These are phyloP conservation scores for Corythornis cristatus DNA, from an alignment of 2,113 vertebrate genomes.

Conservation along the genomic window DNA sequence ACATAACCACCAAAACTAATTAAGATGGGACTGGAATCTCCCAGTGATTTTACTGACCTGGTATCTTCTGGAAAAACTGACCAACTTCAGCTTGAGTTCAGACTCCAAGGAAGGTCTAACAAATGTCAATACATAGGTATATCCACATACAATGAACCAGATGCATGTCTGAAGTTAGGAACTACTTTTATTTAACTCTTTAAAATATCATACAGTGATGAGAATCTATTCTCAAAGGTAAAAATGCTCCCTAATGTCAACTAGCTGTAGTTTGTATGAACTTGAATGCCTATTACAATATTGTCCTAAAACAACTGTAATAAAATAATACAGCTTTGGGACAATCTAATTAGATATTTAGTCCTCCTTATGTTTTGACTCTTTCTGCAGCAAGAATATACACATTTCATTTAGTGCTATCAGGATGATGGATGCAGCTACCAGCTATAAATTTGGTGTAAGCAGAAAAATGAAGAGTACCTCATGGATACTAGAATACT, in stretches of 20 bases:
- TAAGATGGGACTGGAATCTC: neutral
- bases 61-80: neutral
- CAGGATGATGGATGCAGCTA: neutral
- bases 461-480: neutral
- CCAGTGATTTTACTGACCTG: neutral
- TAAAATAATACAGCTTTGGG: neutral
- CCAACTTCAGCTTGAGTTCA: neutral
- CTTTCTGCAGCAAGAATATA: neutral
- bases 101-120: neutral
- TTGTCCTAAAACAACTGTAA: neutral
- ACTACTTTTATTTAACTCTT: neutral
- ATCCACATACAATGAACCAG: fast-evolving
- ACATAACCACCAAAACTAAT: neutral
- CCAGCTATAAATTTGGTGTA: neutral
- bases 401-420: neutral
- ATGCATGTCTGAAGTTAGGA: neutral
- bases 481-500: neutral
- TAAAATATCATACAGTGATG: neutral
- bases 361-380: neutral
- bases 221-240: neutral
- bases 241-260: neutral
- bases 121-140: neutral
- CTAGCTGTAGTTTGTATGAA: neutral
- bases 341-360: neutral
- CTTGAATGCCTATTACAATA: neutral